A percentile compares a stretch with the other conserved stretches of the same genome.
These are phyloP conservation scores for Troilus luridus DNA, from an alignment of 2,888 invertebrate species.

Conservation along the genomic window DNA sequence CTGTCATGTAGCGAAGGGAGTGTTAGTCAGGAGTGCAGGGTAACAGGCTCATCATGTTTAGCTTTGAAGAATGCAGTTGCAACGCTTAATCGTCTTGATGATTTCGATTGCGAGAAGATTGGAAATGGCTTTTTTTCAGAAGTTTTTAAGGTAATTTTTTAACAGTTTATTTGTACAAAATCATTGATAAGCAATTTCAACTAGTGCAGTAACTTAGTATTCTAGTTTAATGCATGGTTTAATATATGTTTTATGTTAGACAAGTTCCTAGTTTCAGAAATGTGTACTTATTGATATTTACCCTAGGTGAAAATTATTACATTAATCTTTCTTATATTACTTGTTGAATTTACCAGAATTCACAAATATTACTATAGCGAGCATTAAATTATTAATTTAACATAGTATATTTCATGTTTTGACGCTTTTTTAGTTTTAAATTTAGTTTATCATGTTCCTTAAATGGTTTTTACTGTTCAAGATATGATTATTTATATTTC, in stretches of 20 bases:
- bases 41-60: constrained; percentile 86
- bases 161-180: background rate
- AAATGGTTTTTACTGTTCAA: background rate
- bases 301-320: background rate
- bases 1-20: constrained; percentile 57
- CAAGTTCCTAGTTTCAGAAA: background rate
- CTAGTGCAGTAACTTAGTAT: background rate
- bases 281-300: background rate
- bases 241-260: background rate
- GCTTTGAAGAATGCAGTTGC: constrained; percentile 93
- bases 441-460: background rate
- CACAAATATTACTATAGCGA: background rate
- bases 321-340: background rate
- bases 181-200: background rate
- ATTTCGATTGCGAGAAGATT: constrained; percentile 93
- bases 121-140: constrained; percentile 97
- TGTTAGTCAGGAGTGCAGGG: constrained; percentile 67
- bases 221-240: background rate
- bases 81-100: constrained; percentile 91
- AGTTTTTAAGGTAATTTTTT: constrained; percentile 92
- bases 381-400: background rate
- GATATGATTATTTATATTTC: background rate
- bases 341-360: background rate
- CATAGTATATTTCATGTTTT: background rate
- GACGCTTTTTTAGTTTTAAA: background rate